Evolutionary conservation across 2,888 invertebrate genomes (phyloP), one percentile per base, ranked within the genome.

Genomic region (Phaedon cochleariae): DNA sequence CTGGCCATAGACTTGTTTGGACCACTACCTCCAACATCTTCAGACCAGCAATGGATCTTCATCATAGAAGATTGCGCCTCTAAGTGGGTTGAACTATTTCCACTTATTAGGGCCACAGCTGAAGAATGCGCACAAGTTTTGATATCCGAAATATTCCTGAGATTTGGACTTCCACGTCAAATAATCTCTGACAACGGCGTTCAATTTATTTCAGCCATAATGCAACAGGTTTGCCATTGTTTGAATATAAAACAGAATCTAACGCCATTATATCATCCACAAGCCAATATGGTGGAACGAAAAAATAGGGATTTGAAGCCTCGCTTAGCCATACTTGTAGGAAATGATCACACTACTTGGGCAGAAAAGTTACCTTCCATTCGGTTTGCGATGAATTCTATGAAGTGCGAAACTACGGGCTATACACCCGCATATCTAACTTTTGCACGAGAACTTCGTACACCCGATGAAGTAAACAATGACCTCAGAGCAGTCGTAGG

Each of bases 361-460:
- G 31, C 67, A 1, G 72, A 75, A 0, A 69, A 76, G 2, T 59
- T 84, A 1, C 73, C 81, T 0, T 59, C 72, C 1, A 78, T 83
- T 0, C 66, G 82, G 0, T 83, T 83, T 59, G 79, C 81, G 0
- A 80, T 82, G 77, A 83, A 83, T 52, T 75, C 78, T 0, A 74
- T 76, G 0, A 45, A 26, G 6, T 76, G 77, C 45, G 67, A 73
- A 46, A 66, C 70, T 6, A 82, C 81, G 0, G 77, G 77, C 0
- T 71, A 69, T 20, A 71, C 78, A 0, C 72, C 82, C 4, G 80
- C 83, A 0, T 81, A 74, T 26, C 51, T 82, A 1, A 82, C 77
- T 7, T 76, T 75, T 18, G 82, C 76, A 0, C 62, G 81, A 55
- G 80, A 83, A 64, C 49, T 82, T 0, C 65, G 82, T n/a, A 77